phyloP scores from a whole-genome alignment of 2,797 vertebrate species.

The Hoplostethus mediterraneus region DNA sequence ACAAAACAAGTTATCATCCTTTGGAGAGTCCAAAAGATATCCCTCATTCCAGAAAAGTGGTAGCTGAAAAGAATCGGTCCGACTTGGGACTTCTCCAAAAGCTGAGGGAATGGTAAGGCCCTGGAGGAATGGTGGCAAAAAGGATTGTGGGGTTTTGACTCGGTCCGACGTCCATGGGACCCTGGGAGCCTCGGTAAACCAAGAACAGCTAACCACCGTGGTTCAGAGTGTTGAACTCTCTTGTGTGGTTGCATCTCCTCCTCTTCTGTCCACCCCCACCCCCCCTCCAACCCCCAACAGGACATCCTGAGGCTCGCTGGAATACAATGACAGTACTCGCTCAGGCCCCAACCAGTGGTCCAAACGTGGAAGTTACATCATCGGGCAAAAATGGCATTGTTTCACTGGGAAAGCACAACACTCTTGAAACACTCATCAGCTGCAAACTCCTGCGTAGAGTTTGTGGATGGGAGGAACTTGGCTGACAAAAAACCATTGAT shows the following conservation, averaged over 20 bases:
- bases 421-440: conserved; percentile 50
- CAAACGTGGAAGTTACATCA: conserved; percentile 88
- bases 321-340: conserved; percentile 93
- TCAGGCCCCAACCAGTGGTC: conserved; percentile 78
- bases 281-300: conserved; percentile 83
- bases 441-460: conserved; percentile 18
- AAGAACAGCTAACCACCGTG: conserved; percentile 52
- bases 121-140: background rate
- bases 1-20: conserved; percentile 1
- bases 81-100: conserved; percentile 8
- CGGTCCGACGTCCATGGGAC: conserved; percentile 23
- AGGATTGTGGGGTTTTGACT: background rate
- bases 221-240: conserved; percentile 53
- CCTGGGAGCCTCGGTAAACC: conserved; percentile 34
- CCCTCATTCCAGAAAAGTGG: conserved; percentile 7
- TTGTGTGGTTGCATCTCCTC: conserved; percentile 83
- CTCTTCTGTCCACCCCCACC: conserved; percentile 65
- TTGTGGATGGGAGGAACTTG: conserved; percentile 13
- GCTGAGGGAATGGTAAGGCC: background rate
- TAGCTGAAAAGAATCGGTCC: conserved; percentile 1
- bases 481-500: conserved; percentile 5
- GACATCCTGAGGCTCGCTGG: conserved; percentile 97
- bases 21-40: background rate
- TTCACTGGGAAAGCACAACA: conserved; percentile 77
- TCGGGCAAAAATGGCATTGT: conserved; percentile 86